These are phyloP conservation scores for Pteronura brasiliensis DNA, from an alignment of 2,113 vertebrate species.

Conservation along the genomic window DNA sequence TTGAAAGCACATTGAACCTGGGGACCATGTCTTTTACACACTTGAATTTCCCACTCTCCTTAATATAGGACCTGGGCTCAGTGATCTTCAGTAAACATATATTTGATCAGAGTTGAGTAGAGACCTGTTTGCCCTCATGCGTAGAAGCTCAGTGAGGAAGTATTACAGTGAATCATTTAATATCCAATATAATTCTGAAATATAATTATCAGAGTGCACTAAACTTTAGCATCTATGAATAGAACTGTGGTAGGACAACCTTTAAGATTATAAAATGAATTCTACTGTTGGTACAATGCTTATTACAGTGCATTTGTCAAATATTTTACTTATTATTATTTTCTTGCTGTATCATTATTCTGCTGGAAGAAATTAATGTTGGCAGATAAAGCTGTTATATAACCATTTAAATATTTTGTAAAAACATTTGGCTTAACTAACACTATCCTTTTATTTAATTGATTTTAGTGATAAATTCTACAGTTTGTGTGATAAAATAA, in stretches of 20 bases:
- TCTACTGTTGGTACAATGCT: neutral
- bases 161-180: neutral
- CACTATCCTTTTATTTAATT: conserved; percentile 24
- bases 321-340: neutral
- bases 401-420: conserved; percentile 33
- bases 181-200: neutral
- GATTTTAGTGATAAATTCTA: conserved; percentile 17
- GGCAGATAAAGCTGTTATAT: conserved; percentile 21
- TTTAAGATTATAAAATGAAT: neutral
- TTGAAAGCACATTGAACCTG: neutral
- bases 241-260: neutral
- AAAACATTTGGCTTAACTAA: conserved; percentile 39
- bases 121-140: neutral
- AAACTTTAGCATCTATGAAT: neutral
- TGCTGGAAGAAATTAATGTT: conserved; percentile 37
- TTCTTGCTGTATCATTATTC: conserved; percentile 14
- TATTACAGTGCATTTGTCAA: neutral
- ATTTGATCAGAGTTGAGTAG: conserved; percentile 4
- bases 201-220: neutral
- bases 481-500: neutral
- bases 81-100: neutral
- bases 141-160: neutral
- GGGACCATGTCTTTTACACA: neutral
- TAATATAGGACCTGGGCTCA: neutral
- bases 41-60: neutral